Conservation (phyloP, 64 coral and sea anemone species). For the Porites lutea region DNA sequence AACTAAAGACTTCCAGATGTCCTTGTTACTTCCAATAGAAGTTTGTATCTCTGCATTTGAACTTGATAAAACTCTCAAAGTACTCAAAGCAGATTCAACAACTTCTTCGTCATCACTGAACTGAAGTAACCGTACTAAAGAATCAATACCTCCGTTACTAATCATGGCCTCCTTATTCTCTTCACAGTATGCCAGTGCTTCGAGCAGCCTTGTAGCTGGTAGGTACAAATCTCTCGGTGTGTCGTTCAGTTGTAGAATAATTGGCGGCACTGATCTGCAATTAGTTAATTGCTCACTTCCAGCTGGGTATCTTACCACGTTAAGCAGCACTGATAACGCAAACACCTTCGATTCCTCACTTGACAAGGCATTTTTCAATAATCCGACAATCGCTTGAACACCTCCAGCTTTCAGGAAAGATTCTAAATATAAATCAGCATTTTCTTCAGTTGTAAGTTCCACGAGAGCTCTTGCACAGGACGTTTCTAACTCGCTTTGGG, state of each 20-base stretch:
- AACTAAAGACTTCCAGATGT: slow-evolving; percentile 80
- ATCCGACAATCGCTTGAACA: slow-evolving; percentile 52
- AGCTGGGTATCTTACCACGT: slow-evolving; percentile 53
- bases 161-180: slow-evolving; percentile 80
- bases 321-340: slow-evolving; percentile 73
- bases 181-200: slow-evolving; percentile 56
- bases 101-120: slow-evolving; percentile 87
- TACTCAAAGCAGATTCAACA: slow-evolving; percentile 66
- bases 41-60: slow-evolving; percentile 88
- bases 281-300: slow-evolving; percentile 55
- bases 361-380: slow-evolving; percentile 63
- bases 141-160: slow-evolving; percentile 81
- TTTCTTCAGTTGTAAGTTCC: slow-evolving; percentile 71
- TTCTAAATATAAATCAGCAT: slow-evolving; percentile 45
- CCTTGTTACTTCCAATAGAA: slow-evolving; percentile 74
- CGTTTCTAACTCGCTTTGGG: slow-evolving; percentile 63
- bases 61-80: slow-evolving; percentile 70
- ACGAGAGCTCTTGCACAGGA: slow-evolving; percentile 65
- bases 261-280: slow-evolving; percentile 50
- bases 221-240: slow-evolving; percentile 75
- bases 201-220: slow-evolving; percentile 71
- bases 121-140: slow-evolving; percentile 68
- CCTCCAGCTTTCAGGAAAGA: slow-evolving; percentile 68
- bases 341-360: slow-evolving; percentile 75
- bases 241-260: slow-evolving; percentile 68